Percentiles rank a stretch among this genome's conserved stretches.
Evolutionary conservation across 2,888 invertebrate species (phyloP).

Genomic region (Brachynemurus nebulosus): DNA sequence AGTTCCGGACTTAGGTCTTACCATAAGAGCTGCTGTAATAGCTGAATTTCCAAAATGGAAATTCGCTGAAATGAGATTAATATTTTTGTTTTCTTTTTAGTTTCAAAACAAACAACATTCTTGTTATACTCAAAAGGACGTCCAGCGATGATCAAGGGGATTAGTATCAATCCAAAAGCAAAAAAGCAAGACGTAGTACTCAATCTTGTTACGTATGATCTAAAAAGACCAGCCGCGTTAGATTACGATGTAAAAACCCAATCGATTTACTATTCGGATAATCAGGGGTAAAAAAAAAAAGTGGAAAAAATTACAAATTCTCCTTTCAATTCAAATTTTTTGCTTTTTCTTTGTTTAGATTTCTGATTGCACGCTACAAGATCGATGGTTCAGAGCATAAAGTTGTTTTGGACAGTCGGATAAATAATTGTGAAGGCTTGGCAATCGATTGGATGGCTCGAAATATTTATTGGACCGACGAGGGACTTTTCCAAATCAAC

Average conservation of each 20-base stretch:
- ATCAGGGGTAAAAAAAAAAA: conserved; percentile 26
- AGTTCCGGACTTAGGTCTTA: no score
- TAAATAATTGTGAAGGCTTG: conserved; percentile 55
- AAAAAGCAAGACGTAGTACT: conserved; percentile 38
- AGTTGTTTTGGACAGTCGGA: conserved; percentile 40
- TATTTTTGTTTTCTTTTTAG: no score
- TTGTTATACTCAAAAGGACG: conserved; percentile 49
- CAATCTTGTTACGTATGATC: conserved; percentile 49
- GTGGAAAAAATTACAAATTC: not conserved
- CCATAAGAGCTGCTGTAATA: no score
- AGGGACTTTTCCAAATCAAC: conserved; percentile 49
- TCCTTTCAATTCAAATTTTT: not conserved
- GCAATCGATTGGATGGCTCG: conserved; percentile 73
- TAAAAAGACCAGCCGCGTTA: conserved; percentile 48
- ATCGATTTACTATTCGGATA: conserved; percentile 51
- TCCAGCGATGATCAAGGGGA: conserved; percentile 58
- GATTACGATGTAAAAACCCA: conserved; percentile 49
- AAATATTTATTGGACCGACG: conserved; percentile 77
- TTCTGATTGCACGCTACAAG: conserved; percentile 48
- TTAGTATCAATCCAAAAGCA: conserved; percentile 31
- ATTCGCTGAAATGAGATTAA: no score
- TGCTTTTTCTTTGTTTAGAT: conserved; percentile 25
- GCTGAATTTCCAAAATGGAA: no score
- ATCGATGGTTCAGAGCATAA: conserved; percentile 44
- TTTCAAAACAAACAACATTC: conserved; percentile 45